These are phyloP conservation scores for Aplochiton taeniatus DNA, from an alignment of 2,797 vertebrate genomes.

Conservation along the genomic window DNA sequence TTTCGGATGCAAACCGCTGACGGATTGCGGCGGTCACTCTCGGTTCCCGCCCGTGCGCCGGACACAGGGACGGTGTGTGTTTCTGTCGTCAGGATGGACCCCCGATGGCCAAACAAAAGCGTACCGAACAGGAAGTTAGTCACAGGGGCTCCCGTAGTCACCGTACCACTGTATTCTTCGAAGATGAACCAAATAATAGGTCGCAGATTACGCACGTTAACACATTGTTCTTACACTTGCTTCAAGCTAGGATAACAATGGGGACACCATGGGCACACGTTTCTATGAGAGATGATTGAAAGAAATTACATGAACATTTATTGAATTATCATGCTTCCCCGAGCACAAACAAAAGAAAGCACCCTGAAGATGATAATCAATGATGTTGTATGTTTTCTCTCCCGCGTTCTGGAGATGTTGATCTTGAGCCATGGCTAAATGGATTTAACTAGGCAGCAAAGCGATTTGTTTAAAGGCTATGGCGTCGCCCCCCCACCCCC, in stretches of 20 bases:
- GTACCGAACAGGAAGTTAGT: not conserved
- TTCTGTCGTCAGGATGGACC: not conserved
- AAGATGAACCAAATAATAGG: constrained; percentile 6
- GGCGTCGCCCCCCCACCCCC: too few relatives aligned
- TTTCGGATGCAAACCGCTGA: constrained; percentile 18
- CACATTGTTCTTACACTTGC: constrained; percentile 10
- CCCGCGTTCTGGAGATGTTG: not conserved
- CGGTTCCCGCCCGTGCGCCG: not conserved
- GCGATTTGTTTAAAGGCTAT: not conserved
- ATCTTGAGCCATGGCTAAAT: not conserved
- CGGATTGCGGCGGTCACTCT: not conserved
- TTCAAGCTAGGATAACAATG: constrained; percentile 13
- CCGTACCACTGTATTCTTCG: not conserved
- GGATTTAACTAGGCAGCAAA: constrained; percentile 43
- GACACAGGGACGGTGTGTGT: not conserved
- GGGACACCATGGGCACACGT: not conserved
- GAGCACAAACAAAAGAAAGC: constrained; percentile 21
- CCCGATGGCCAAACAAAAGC: too few relatives aligned
- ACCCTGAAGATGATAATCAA: constrained; percentile 22
- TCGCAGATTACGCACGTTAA: constrained; percentile 14
- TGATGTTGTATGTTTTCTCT: constrained; percentile 6
- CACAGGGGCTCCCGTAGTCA: not conserved
- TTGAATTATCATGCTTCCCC: constrained; percentile 20
- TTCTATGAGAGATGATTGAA: constrained; percentile 8
- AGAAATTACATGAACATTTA: constrained; percentile 18